Conservation (phyloP, 2,797 vertebrate species). For the Spea hammondii region DNA sequence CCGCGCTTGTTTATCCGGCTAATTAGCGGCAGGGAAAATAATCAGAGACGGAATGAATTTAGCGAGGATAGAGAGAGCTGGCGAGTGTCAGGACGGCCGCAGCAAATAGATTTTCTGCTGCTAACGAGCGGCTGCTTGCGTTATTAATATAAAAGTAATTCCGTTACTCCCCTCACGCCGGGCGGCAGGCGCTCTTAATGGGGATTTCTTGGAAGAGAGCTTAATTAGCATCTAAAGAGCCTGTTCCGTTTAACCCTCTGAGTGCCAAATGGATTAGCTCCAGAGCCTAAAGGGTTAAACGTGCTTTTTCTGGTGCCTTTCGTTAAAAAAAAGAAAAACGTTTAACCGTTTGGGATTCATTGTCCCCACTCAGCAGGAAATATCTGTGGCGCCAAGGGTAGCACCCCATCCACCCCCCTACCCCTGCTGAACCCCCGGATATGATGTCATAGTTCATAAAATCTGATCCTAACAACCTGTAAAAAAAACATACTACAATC, state of each 20-base stretch:
- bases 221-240: slow-evolving; percentile 10
- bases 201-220: slow-evolving; percentile 56
- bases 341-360: too few species aligned
- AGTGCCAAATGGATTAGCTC: neutral
- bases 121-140: slow-evolving; percentile 55
- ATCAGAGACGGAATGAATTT: slow-evolving; percentile 57
- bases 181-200: slow-evolving; percentile 60
- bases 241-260: neutral
- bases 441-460: neutral
- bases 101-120: slow-evolving; percentile 53
- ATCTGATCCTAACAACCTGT: neutral
- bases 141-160: slow-evolving; percentile 62
- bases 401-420: too few species aligned
- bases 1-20: slow-evolving; percentile 38
- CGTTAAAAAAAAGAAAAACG: too few species aligned
- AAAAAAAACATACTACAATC: neutral
- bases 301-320: neutral
- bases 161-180: slow-evolving; percentile 62
- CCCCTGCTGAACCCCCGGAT: neutral
- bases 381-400: neutral
- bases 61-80: slow-evolving; percentile 57
- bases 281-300: too few species aligned
- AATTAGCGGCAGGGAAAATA: slow-evolving; percentile 58
- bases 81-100: slow-evolving; percentile 53
- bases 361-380: too few species aligned